Base-by-base conservation (phyloP, 2,888 invertebrate genomes). In the Carcina quercana region DNA sequence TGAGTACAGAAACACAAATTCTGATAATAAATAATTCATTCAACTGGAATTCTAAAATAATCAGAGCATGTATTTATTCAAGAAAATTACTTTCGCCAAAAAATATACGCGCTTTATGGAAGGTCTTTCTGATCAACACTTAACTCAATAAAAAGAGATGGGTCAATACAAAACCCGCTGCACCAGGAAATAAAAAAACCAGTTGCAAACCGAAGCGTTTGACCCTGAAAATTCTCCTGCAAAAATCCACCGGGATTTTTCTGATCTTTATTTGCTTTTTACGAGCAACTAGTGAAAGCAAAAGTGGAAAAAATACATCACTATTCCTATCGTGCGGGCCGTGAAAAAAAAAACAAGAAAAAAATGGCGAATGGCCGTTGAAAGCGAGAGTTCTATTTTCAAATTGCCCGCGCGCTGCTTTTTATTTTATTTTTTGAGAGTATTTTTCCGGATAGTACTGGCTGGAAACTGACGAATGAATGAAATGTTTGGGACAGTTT, bases 251-350 rank as follows among this genome's bases (percentile, higher is more conserved):
- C 59, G 64, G 62, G 52, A 63, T 72, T 75, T 75, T 69, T 61
- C 66, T 66, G 54, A 76, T 78, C 69, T 78, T 75, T 79, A 76
- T 82, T 80, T 74, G 76, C 71, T 68, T 74, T 73, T 78, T 68
- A 68, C 72, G 71, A 70, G 67, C 70, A 60, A 70, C 71, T 64
- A 69, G 50, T 58, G 67, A 82, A 71, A 82, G 61, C 54, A 80
- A 75, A 63, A 76, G 76, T 67, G 59, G 51, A 65, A 71, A 70
- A 76, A 78, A 73, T 66, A 68, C 74, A 72, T 73, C 80, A 80
- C 80, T 78, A 75, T 72, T 79, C 69, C 79, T 79, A 79, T 75
- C 70, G 78, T 67, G 65, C 64, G 57, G 64, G 60, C 60, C 53
- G 63, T 55, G 59, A 53, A 64, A 64, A 65, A 65, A 71, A 69